A percentile compares a stretch with the other conserved stretches of the same genome.
Conservation (phyloP, 2,113 vertebrate species). For the Podocnemis expansa region DNA sequence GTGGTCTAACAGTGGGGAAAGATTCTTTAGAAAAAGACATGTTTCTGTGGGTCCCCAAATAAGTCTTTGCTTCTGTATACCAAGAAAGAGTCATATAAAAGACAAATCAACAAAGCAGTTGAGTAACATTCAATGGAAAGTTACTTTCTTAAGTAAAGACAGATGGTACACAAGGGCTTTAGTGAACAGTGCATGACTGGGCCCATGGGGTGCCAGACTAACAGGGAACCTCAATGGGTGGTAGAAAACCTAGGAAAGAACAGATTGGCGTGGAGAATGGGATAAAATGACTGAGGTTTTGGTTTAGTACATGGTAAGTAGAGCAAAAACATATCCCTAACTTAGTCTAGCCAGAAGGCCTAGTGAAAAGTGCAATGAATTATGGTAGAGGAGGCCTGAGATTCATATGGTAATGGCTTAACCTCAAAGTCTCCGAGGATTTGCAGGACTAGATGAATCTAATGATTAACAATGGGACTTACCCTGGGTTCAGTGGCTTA, state of each 20-base stretch:
- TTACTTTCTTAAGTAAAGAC: not conserved
- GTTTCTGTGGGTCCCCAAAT: not conserved
- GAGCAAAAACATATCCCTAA: rapidly evolving
- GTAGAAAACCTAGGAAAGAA: not conserved
- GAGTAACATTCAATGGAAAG: not conserved
- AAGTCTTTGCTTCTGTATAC: not conserved
- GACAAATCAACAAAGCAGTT: not conserved
- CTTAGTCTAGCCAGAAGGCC: rapidly evolving
- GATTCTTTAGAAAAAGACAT: not conserved
- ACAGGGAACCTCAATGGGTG: not conserved
- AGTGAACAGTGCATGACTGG: not conserved
- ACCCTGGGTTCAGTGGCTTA: not conserved
- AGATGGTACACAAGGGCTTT: too few species aligned
- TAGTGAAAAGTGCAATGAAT: not conserved
- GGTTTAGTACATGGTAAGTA: not conserved
- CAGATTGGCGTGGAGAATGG: not conserved
- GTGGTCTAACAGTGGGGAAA: not conserved
- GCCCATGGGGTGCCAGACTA: not conserved
- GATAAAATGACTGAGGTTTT: not conserved
- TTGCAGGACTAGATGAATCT: not conserved
- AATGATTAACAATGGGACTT: not conserved
- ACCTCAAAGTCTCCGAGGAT: not conserved
- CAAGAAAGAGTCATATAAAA: not conserved
- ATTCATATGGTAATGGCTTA: not conserved
- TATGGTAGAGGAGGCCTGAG: not conserved